A percentile compares a stretch with the other conserved stretches of the same genome.
These are phyloP conservation scores for Hesperia comma DNA, from an alignment of 2,888 invertebrate species.

Conservation along the genomic window DNA sequence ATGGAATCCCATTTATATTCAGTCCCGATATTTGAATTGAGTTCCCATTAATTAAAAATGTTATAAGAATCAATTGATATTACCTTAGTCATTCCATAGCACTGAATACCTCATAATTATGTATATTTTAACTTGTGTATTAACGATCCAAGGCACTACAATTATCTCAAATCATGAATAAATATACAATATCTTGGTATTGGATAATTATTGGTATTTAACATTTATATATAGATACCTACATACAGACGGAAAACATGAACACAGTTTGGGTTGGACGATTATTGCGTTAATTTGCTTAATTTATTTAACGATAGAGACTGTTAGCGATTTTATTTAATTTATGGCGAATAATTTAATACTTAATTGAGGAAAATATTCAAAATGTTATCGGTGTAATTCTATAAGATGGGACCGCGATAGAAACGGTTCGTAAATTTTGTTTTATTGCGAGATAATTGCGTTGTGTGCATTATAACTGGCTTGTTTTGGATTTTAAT, in stretches of 20 bases:
- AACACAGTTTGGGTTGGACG: conserved; percentile 31
- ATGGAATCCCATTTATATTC: no score
- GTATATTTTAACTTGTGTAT: not conserved
- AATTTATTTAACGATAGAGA: conserved; percentile 45
- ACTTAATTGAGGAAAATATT: conserved; percentile 43
- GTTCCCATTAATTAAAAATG: not conserved
- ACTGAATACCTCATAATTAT: not conserved
- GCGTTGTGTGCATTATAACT: conserved; percentile 31
- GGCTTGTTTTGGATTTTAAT: conserved; percentile 24
- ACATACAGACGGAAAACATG: conserved; percentile 40
- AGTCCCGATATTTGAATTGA: no score
- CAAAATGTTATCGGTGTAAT: conserved; percentile 33
- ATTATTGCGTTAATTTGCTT: conserved; percentile 39
- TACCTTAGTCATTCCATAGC: not conserved
- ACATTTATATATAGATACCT: conserved; percentile 38
- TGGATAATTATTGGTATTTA: conserved; percentile 47
- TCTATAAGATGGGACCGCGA: conserved; percentile 29
- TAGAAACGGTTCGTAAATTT: conserved; percentile 38
- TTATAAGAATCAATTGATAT: not conserved
- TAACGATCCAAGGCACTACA: conserved; percentile 4
- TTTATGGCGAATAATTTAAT: conserved; percentile 46
- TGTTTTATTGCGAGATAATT: conserved; percentile 37
- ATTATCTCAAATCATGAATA: conserved; percentile 52
- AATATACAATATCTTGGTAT: conserved; percentile 45
- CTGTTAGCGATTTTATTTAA: conserved; percentile 43